phyloP scores from a whole-genome alignment of 2,888 invertebrate genomes.

The Lingula anatina region DNA sequence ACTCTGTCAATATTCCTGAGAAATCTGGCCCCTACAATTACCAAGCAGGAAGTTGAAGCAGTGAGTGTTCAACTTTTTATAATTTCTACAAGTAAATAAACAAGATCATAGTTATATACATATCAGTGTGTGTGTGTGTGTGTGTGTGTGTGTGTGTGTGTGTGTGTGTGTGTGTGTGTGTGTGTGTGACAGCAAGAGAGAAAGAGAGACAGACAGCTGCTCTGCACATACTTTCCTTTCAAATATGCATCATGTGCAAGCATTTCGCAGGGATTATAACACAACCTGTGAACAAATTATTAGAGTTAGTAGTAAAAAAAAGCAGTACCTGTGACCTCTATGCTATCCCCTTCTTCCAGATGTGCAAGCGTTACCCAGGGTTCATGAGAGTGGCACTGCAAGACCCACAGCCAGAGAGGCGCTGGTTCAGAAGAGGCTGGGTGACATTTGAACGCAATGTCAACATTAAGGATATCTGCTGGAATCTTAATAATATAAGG shows the following conservation, averaged over 20 bases:
- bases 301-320: no score
- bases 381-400: conserved; percentile 93
- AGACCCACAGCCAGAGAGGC: conserved; percentile 91
- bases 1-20: conserved; percentile 95
- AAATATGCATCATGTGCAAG: no score
- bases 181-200: no score
- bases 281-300: no score
- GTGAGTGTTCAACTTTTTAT: conserved; percentile 57
- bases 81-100: background rate
- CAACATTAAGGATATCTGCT: conserved; percentile 98
- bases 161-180: no score
- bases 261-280: no score
- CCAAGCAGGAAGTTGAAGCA: conserved; percentile 92
- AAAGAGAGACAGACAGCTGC: no score
- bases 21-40: conserved; percentile 92
- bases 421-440: conserved; percentile 97
- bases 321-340: background rate
- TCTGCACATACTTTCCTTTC: no score
- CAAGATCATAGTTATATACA: no score
- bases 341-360: conserved; percentile 53
- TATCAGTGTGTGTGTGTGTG: no score
- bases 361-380: conserved; percentile 77
- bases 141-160: no score
- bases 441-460: conserved; percentile 94
- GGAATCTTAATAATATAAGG: conserved; percentile 93